Evolutionary conservation across 2,113 vertebrate genomes (phyloP).

Genomic region (Odocoileus virginianus): DNA sequence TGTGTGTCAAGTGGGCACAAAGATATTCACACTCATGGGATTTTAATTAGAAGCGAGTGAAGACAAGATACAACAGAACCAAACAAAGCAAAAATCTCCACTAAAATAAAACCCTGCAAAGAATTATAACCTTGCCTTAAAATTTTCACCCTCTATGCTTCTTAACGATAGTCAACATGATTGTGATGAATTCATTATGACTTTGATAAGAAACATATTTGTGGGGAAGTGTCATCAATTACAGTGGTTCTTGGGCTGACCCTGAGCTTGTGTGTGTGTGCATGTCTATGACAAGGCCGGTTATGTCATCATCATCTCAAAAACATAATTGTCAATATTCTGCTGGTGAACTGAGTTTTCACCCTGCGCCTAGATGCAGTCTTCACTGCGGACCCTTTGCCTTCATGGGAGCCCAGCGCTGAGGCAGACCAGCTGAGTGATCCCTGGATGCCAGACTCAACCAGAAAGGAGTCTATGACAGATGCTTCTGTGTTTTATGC

Average conservation of each 20-base stretch:
- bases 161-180: background rate
- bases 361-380: background rate
- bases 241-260: slow-evolving; percentile 22
- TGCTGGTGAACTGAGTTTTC: slow-evolving; percentile 26
- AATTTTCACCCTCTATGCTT: background rate
- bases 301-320: background rate
- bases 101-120: background rate
- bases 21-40: background rate
- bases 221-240: background rate
- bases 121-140: slow-evolving; percentile 20
- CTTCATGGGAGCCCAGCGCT: slow-evolving; percentile 28
- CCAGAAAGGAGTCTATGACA: slow-evolving; percentile 69
- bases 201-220: slow-evolving; percentile 48
- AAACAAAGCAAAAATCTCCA: background rate
- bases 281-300: background rate
- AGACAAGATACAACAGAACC: slow-evolving; percentile 27
- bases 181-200: slow-evolving; percentile 32
- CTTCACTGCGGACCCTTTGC: background rate
- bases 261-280: background rate
- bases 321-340: background rate
- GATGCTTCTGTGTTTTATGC: slow-evolving; percentile 80
- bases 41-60: slow-evolving; percentile 19
- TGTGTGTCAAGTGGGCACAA: background rate
- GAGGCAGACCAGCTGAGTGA: slow-evolving; percentile 45
- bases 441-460: slow-evolving; percentile 63